Evolutionary conservation across 2,113 vertebrate genomes (phyloP), one percentile per base, ranked within the genome.

Genomic region (Anser brachyrhynchus): DNA sequence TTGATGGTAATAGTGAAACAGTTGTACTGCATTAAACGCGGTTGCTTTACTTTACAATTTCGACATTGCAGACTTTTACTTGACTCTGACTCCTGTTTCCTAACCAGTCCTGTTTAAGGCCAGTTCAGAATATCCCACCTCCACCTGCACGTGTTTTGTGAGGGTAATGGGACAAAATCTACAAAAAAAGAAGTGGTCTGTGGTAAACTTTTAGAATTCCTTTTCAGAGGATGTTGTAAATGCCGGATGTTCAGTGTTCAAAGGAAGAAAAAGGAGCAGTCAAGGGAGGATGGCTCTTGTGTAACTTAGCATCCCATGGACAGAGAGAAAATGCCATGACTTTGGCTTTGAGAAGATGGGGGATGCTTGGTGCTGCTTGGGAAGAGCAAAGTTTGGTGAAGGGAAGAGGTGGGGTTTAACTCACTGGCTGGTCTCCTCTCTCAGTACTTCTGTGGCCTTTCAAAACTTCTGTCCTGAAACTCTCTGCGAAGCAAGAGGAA

Each of bases 1-100:
- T 92, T 93, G 74, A 78, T 88, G 87, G 41, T 23, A 83, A 80
- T 81, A 52, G 59, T 55, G 76, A 76, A 91, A 39, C n/a, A 58
- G 52, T 96, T 90, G 62, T 74, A 92, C 64, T 86, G 88, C 37
- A 86, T 96, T 86, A 95, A 88, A 88, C 71, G 29, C 20, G 57
- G 51, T 90, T 12, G 2, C 80, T 59, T 89, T 80, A 62, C 13
- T 87, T 90, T 37, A 62, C 54, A 74, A 75, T 87, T 72, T 62
- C 61, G 87, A 65, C 37, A 19, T 6, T 76, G 72, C 57, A 69
- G 58, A 69, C 18, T 82, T 90, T 82, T 77, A 25, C 61, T 92
- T 52, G 51, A 46, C 25, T 87, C 31, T 74, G 62, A 65, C 41
- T 76, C 41, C 49, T 33, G 25, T 69, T 94, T 92, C 33, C 19